Base-by-base conservation (phyloP, 2,113 vertebrate genomes). In the Mohoua ochrocephala region DNA sequence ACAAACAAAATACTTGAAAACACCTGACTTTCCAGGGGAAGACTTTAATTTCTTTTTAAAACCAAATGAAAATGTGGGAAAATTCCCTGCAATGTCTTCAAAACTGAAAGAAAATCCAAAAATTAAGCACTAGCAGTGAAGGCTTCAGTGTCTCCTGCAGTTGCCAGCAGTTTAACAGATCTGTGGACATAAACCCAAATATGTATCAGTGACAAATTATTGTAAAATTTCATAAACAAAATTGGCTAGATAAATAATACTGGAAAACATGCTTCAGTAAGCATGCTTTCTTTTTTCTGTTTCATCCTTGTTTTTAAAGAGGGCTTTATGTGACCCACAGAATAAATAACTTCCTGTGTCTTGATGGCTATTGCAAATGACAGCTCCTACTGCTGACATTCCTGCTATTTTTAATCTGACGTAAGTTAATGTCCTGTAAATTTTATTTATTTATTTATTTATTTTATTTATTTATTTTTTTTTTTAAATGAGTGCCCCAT, bases 1-100 rank as follows among this genome's bases (percentile, higher is more conserved):
- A 87, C 87, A 94, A 91, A 92, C 74, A 95, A 75, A 95, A 86
- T 85, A 70, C 88, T 87, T 92, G 64, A 97, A 95, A 97, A 80
- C 75, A 87, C 74, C 59, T 87, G 75, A 83, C 49, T 73, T 95
- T 74, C 53, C 0, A 2, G 71, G 63, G 41, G 26, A 64, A 79
- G 39, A 44, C 64, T 76, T 89, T 31, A 54, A 65, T 96, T 93
- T 91, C 41, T 71, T 94, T 81, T 45, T 71, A 83, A 93, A 95
- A 83, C 20, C 73, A 75, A 91, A 77, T 7, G 47, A 59, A 87
- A 84, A 87, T 19, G n/a, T 91, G 37, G 20, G 61, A 88, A 49
- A 33, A n/a, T 82, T 54, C 59, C 30, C 22, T 37, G 10, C 33
- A 77, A 22, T 53, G 52, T 39, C 33, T 77, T 93, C 20, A 87